These are phyloP conservation scores for Pantelozetes paolii DNA, from an alignment of 2,888 invertebrate genomes.

Conservation along the genomic window DNA sequence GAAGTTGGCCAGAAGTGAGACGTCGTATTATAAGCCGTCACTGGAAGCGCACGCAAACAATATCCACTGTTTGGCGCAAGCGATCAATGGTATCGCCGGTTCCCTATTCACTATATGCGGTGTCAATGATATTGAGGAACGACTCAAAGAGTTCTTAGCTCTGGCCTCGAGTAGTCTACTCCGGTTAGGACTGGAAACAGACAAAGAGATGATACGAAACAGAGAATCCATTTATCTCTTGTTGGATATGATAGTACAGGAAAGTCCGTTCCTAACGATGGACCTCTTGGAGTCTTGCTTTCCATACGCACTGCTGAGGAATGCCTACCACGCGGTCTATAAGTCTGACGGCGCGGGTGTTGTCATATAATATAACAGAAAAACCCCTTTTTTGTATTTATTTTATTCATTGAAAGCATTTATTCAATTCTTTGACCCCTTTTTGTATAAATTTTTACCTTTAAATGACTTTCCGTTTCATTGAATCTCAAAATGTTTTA, in stretches of 20 bases:
- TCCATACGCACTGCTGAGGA: constrained; percentile 93
- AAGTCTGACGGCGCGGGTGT: constrained; percentile 26
- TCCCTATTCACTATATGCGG: constrained; percentile 94
- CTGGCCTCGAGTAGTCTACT: constrained; percentile 91
- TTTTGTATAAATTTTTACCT: not conserved
- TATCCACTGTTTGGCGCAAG: constrained; percentile 95
- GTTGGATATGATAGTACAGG: constrained; percentile 91
- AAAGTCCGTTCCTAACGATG: constrained; percentile 97
- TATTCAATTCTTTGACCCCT: too few relatives aligned
- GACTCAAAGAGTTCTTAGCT: constrained; percentile 88
- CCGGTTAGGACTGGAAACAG: constrained; percentile 89
- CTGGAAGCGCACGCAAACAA: constrained; percentile 85
- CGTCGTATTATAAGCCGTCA: constrained; percentile 61
- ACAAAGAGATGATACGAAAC: constrained; percentile 87
- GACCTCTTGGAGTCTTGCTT: constrained; percentile 98
- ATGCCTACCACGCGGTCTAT: constrained; percentile 94
- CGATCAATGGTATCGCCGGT: constrained; percentile 91
- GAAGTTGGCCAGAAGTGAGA: constrained; percentile 82
- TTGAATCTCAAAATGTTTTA: too few relatives aligned
- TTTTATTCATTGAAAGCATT: too few relatives aligned
- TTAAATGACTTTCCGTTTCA: too few relatives aligned
- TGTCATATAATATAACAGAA: too few relatives aligned
- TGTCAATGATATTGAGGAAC: constrained; percentile 90
- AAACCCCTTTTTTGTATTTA: too few relatives aligned
- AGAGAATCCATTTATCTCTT: constrained; percentile 94